Percentiles rank a stretch among this genome's conserved stretches.
These are phyloP conservation scores for Brachyopa scutellaris DNA, from an alignment of 2,888 invertebrate species.

Conservation along the genomic window DNA sequence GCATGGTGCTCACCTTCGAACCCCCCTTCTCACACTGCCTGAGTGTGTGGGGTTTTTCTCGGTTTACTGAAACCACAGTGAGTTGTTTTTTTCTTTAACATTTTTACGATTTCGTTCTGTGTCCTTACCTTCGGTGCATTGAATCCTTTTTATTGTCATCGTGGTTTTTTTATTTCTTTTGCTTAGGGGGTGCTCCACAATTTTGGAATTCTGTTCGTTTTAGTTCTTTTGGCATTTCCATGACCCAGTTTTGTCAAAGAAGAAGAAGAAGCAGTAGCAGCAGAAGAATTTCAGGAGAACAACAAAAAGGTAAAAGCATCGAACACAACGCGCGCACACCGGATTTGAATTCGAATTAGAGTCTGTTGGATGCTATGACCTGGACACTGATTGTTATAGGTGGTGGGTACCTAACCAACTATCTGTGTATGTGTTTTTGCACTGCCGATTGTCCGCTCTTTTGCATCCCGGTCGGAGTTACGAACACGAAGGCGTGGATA, in stretches of 20 bases:
- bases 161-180: not conserved
- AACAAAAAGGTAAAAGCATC: conserved; percentile 49
- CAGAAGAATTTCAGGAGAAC: conserved; percentile 24
- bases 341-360: conserved; percentile 65
- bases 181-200: conserved; percentile 48
- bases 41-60: not conserved
- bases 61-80: conserved; percentile 60
- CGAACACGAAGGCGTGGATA: conserved; percentile 71
- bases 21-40: conserved; percentile 1
- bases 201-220: conserved; percentile 45
- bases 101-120: conserved; percentile 61
- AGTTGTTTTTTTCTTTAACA: conserved; percentile 44
- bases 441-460: conserved; percentile 44
- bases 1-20: conserved; percentile 54
- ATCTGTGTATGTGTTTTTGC: not conserved
- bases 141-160: conserved; percentile 61
- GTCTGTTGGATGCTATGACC: conserved; percentile 67
- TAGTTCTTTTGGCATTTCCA: conserved; percentile 44
- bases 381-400: conserved; percentile 68
- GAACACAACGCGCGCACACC: conserved; percentile 41
- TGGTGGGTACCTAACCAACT: not conserved
- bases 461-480: conserved; percentile 42
- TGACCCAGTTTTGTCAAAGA: conserved; percentile 61
- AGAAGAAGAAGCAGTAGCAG: conserved; percentile 12
- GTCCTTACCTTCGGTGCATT: conserved; percentile 45